Conservation (phyloP, 2,888 invertebrate species). For the Zootermopsis nevadensis region DNA sequence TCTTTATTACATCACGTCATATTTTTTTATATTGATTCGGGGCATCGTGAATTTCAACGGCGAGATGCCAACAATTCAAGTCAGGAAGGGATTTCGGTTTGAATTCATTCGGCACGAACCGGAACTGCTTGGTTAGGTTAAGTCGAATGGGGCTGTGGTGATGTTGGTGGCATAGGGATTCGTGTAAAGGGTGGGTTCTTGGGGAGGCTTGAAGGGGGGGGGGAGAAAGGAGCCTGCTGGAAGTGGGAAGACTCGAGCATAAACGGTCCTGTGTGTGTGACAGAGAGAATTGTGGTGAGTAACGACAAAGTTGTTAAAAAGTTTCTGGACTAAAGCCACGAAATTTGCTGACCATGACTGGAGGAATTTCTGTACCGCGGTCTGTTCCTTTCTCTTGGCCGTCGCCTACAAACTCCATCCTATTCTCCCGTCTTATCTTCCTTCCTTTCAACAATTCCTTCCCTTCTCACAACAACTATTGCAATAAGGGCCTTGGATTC, state of each 20-base stretch:
- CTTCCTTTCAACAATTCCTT: slow-evolving; percentile 1
- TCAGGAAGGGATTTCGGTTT: not conserved
- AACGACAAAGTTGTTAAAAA: slow-evolving; percentile 38
- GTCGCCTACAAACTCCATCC: not conserved
- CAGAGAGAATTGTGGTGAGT: not conserved
- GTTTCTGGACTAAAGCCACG: slow-evolving; percentile 30
- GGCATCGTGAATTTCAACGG: no score
- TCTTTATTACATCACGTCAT: no score
- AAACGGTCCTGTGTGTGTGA: not conserved
- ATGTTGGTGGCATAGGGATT: not conserved
- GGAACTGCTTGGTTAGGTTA: not conserved
- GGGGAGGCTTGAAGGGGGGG: not conserved
- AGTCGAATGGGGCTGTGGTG: not conserved
- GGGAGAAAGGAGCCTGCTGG: not conserved
- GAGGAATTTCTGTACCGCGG: slow-evolving; percentile 30
- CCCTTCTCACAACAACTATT: slow-evolving; percentile 18
- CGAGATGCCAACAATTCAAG: not conserved
- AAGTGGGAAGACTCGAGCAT: not conserved
- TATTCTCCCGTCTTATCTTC: not conserved
- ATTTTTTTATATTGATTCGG: no score
- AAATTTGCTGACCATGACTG: slow-evolving; percentile 29
- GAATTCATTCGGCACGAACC: not conserved
- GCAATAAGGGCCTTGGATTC: slow-evolving; percentile 21
- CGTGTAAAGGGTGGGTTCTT: not conserved
- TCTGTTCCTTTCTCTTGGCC: not conserved